Conservation (phyloP, 2,797 vertebrate species). For the Bucorvus abyssinicus region DNA sequence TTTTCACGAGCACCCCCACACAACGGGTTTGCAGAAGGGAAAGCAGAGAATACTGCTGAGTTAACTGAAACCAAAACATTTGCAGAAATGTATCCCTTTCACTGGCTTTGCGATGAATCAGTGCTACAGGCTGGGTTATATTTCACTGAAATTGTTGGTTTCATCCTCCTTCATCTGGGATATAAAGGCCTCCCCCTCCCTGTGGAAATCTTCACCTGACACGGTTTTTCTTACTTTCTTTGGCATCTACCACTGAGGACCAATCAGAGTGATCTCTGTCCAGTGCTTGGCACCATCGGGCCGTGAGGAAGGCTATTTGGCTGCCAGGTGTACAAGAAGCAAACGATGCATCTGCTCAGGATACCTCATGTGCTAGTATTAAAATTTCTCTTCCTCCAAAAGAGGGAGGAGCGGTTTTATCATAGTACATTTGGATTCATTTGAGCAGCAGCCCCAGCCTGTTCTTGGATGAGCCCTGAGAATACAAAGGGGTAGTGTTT, state of each 20-base stretch:
- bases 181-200: not conserved
- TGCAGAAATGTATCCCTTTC: not conserved
- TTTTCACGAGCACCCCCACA: not conserved
- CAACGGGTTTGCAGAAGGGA: not conserved
- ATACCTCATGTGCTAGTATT: not conserved
- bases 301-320: not conserved
- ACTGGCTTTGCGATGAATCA: not conserved
- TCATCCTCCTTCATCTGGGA: not conserved
- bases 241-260: not conserved
- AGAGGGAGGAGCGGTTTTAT: not conserved
- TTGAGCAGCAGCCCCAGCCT: not conserved
- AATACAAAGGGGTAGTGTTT: not conserved
- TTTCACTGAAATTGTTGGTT: not conserved
- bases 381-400: not conserved
- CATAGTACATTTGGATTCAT: not conserved
- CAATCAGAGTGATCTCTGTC: not conserved
- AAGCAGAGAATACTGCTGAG: not conserved
- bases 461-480: not conserved
- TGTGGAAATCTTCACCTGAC: not conserved
- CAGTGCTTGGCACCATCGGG: not conserved
- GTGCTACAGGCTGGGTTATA: not conserved
- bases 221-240: not conserved
- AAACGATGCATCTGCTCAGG: not conserved
- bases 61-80: conserved; percentile 21
- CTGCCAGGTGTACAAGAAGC: not conserved